Base-by-base conservation (phyloP, 1,140 invertebrate species). In the Pseudomyrmex pallidus region DNA sequence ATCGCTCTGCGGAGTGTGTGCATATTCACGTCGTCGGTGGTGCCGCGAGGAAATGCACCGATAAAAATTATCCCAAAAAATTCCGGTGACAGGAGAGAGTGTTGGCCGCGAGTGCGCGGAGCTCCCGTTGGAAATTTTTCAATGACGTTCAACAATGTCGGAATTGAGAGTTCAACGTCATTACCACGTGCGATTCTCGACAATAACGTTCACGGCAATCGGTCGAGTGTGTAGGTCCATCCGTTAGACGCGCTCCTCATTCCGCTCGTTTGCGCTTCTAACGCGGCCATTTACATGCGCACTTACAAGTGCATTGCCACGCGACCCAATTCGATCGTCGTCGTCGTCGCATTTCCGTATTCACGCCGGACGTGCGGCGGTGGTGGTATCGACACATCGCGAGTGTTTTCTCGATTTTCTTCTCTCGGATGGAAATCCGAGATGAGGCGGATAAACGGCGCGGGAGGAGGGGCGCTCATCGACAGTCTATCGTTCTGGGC, bases 401-500 rank as follows among this genome's bases (percentile, higher is more conserved):
- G 35, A 57, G 35, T 10, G 64, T 44, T 35, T 3, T 54, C 54
- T 48, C 15, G 76, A 61, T 70, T 80, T 82, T 62, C 61, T 74
- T 82, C n/a, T 82, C n/a, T 35, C 48, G 48, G 57, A 64, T 44
- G 8, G 68, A 82, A 74, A 82, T 82, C 15, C 57, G 78, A 74
- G 78, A 74, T 63, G 50, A 74, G 50, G 17, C 57, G 78, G 12
- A 63, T 63, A 72, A 74, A 74, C 4, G 5, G 48, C n/a, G 2
- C 17, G 17, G 1, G 25, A 52, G 20, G 10, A 46, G 17, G 15
- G 5, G 0, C 35, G 35, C 15, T 68, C 74, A 78, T 77, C 20
- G 77, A 48, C 22, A 82, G 70, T 74, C 78, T 74, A 54, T 82
- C 78, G 61, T 82, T 80, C 25, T 10, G 78, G 22, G 70, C n/a